Evolutionary conservation across 2,113 vertebrate genomes (phyloP), one percentile per base, ranked within the genome.

Genomic region (Tachycineta bicolor): DNA sequence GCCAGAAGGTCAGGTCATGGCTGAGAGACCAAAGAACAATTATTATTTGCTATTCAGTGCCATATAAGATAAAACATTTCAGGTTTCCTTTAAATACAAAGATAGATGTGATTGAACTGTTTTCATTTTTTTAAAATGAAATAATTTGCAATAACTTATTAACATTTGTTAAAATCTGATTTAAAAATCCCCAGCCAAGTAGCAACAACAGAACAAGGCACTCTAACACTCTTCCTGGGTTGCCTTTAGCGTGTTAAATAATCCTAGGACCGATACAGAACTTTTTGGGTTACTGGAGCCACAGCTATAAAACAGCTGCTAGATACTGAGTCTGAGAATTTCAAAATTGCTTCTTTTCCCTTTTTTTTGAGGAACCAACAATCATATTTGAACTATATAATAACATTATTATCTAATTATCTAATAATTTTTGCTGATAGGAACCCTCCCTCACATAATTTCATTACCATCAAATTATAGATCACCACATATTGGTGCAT

Each of bases 1-100:
- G 94, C 96, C 97, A 97, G 97, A 98, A 98, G 97, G 97, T 98
- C 97, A 97, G 96, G 97, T 97, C 97, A 98, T 97, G 97, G 97
- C 96, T 97, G 96, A 98, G 91, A 97, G 94, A 97, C 96, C 94
- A 95, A 95, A 96, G 96, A 97, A 98, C 97, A 97, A 98, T 97
- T 76, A 95, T 83, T 79, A 63, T 92, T 96, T 96, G 95, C 94
- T 86, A 69, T 87, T 94, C 68, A 93, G 83, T 91, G 70, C 79
- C 64, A 92, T 33, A 31, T 83, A 91, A 44, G 88, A 90, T 71
- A 90, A 97, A 96, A 97, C 33, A 91, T 87, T 76, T 89, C 65
- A 91, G 47, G 37, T 83, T 93, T 96, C 88, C 80, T 90, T 79
- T 71, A 94, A 83, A 95, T 47, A 94, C 53, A 81, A 94, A 91